Percentiles rank a stretch among this genome's conserved stretches.
phyloP scores from a whole-genome alignment of 2,888 invertebrate genomes.

The Meteorus cinctellus region DNA sequence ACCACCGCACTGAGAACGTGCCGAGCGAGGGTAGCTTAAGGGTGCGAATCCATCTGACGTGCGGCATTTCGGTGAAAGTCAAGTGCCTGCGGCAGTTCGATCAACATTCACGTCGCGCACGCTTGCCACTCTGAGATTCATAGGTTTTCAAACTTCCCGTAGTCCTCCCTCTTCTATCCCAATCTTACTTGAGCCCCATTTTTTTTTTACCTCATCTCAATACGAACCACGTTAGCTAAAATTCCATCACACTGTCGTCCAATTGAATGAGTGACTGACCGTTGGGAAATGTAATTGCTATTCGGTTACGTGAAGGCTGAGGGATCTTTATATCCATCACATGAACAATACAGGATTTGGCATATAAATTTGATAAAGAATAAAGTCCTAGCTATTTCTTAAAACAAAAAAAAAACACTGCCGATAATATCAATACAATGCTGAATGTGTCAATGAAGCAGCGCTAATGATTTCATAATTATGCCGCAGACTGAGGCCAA shows the following conservation, averaged over 20 bases:
- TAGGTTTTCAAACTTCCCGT: slow-evolving; percentile 44
- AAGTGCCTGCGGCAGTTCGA: slow-evolving; percentile 19
- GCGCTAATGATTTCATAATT: too few relatives aligned
- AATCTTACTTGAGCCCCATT: neutral
- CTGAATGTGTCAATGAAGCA: neutral
- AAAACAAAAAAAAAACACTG: too few relatives aligned
- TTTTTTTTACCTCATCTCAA: neutral
- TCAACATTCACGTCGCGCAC: slow-evolving; percentile 53
- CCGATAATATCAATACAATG: neutral
- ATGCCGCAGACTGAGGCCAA: neutral
- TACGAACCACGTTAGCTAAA: slow-evolving; percentile 2
- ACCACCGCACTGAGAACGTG: slow-evolving; percentile 9
- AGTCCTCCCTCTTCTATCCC: neutral
- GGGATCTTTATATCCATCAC: neutral
- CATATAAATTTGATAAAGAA: too few relatives aligned
- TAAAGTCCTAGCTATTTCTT: too few relatives aligned
- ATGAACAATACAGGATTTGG: too few relatives aligned
- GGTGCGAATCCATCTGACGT: slow-evolving; percentile 25
- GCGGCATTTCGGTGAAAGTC: slow-evolving; percentile 4
- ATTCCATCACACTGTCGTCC: neutral
- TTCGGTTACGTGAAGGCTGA: neutral
- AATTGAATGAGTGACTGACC: neutral
- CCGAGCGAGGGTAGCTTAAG: slow-evolving; percentile 14
- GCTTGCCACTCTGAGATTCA: slow-evolving; percentile 53
- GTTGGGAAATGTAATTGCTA: neutral